Evolutionary conservation across 2,888 invertebrate genomes (phyloP).

Genomic region (Nephrotoma flavescens): DNA sequence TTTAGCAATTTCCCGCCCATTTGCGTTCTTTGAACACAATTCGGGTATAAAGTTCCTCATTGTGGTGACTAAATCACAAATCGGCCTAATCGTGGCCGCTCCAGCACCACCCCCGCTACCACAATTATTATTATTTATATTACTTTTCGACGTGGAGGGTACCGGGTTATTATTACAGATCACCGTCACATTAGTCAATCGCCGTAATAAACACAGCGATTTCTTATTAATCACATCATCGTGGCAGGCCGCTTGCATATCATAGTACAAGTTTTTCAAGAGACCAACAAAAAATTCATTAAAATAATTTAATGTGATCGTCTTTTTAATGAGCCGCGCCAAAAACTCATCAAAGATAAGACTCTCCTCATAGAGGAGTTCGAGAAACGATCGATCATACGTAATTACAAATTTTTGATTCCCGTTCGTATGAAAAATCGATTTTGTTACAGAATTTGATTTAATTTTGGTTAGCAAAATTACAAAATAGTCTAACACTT

Average conservation of each 20-base stretch:
- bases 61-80: constrained; percentile 50
- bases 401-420: constrained; percentile 21
- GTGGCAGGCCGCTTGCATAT: constrained; percentile 24
- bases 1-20: constrained; percentile 73
- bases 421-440: background rate
- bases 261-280: constrained; percentile 26
- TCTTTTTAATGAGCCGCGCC: constrained; percentile 39
- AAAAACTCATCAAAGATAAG: constrained; percentile 46
- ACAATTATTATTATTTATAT: background rate
- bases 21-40: constrained; percentile 50
- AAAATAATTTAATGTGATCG: constrained; percentile 29
- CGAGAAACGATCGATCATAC: constrained; percentile 32
- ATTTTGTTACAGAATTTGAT: background rate
- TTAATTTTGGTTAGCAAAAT: background rate
- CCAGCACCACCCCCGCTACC: background rate
- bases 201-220: background rate
- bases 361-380: constrained; percentile 41
- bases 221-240: constrained; percentile 23
- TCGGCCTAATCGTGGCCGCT: constrained; percentile 49
- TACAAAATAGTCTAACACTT: background rate
- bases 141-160: background rate
- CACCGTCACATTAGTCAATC: background rate
- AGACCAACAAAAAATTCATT: constrained; percentile 26
- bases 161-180: background rate
- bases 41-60: constrained; percentile 61